Evolutionary conservation across 2,888 invertebrate species (phyloP), one percentile per base, ranked within the genome.

Genomic region (Chymomyza amoena): DNA sequence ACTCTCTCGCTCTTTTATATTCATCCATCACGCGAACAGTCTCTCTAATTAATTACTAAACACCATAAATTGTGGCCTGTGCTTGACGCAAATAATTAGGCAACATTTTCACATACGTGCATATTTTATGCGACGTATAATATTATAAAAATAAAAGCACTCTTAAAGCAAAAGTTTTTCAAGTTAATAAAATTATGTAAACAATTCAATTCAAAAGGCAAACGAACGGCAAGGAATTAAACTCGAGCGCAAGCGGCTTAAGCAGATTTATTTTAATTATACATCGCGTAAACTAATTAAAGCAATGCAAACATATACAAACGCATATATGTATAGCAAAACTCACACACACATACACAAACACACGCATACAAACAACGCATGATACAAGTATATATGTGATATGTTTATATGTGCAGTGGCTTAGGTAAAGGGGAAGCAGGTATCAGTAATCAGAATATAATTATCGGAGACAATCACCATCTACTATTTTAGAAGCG

Each of bases 261-360:
- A 80, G 69, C 68, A 71, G 76, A 75, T 78, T 80, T 68, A 70
- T 79, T 87, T 79, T 77, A 78, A 80, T 83, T 83, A 83, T 69
- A 63, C 70, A 70, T 68, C 66, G 76, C 77, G 66, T 78, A 75
- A 83, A 77, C 79, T 87, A 87, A 81, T 83, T 87, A 85, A 81
- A 80, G 61, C 73, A 67, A 75, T 73, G 69, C 65, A 56, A 28
- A 61, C 18, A 64, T 65, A 54, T 39, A 59, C 20, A 66, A 50
- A 20, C 56, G 32, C 57, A 52, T 45, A 56, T 28, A 18, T 3
- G n/a, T 13, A 51, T 51, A 54, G 39, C 6, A 36, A 57, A 16
- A 36, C 15, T 50, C 20, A 25, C 61, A 56, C 25, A 32, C 56
- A 60, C 52, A 66, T 18, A 25, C 61, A 56, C 25, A 32, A 52